Evolutionary conservation across 2,113 vertebrate genomes (phyloP).

Genomic region (Amphiprion ocellaris): DNA sequence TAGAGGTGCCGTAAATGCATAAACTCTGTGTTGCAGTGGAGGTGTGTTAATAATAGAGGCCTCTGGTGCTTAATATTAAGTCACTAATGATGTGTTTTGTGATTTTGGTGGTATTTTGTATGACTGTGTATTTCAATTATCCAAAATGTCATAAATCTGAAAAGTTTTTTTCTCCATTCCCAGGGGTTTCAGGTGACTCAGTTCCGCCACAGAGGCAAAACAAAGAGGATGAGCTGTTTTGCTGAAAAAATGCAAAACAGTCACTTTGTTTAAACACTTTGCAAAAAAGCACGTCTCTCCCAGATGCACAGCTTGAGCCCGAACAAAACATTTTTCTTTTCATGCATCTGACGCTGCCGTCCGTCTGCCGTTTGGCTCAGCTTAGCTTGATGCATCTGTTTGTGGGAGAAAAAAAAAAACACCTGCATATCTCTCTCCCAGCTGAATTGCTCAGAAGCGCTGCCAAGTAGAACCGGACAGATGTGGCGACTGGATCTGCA

Average conservation of each 20-base stretch:
- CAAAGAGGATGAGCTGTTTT: constrained; percentile 29
- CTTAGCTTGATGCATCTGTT: constrained; percentile 78
- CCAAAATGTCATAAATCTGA: constrained; percentile 4
- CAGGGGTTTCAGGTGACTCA: constrained; percentile 27
- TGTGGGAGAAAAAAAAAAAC: constrained; percentile 42
- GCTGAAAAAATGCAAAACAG: constrained; percentile 50
- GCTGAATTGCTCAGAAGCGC: constrained; percentile 76
- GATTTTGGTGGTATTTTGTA: neutral
- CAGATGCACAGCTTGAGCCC: constrained; percentile 56
- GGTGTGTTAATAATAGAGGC: no score
- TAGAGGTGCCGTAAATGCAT: no score
- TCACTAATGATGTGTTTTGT: no score
- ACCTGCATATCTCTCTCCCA: constrained; percentile 79
- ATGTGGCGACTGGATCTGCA: constrained; percentile 76
- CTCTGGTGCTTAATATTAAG: no score
- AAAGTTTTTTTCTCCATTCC: constrained; percentile 7
- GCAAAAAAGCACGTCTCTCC: constrained; percentile 45
- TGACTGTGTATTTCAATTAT: constrained; percentile 17
- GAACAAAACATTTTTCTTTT: constrained; percentile 76
- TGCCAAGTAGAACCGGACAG: constrained; percentile 80
- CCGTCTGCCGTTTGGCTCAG: constrained; percentile 69
- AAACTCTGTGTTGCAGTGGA: no score
- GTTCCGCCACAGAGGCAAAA: constrained; percentile 23
- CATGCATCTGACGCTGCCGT: constrained; percentile 60
- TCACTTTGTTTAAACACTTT: constrained; percentile 54